A percentile compares a stretch with the other conserved stretches of the same genome.
Conservation (phyloP, 2,113 vertebrate species). For the Halichoeres trimaculatus region DNA sequence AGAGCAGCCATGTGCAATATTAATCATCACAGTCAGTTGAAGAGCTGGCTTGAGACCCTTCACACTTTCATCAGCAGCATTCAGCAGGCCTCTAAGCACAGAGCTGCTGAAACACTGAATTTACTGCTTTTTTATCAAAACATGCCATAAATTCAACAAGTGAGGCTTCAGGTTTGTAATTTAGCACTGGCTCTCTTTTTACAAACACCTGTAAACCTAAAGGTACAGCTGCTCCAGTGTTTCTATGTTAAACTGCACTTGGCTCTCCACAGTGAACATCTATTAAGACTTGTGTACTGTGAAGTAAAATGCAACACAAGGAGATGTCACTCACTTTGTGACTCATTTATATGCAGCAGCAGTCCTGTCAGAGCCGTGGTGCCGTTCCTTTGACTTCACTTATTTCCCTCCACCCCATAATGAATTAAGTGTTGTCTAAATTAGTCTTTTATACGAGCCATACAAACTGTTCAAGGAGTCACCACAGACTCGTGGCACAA, state of each 20-base stretch:
- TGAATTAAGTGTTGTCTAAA: slow-evolving; percentile 57
- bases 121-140: too few relatives aligned
- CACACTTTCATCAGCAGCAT: too few relatives aligned
- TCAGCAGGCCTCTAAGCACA: too few relatives aligned
- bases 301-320: slow-evolving; percentile 21
- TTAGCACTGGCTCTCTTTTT: too few relatives aligned
- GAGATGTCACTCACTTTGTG: slow-evolving; percentile 41
- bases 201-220: slow-evolving; percentile 23
- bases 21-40: too few relatives aligned
- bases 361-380: slow-evolving; percentile 28
- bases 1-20: too few relatives aligned
- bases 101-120: too few relatives aligned
- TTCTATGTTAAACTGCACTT: slow-evolving; percentile 27
- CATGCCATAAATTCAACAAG: slow-evolving; percentile 7
- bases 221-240: slow-evolving; percentile 53
- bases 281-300: slow-evolving; percentile 65
- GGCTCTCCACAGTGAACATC: slow-evolving; percentile 45
- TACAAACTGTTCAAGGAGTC: slow-evolving; percentile 25
- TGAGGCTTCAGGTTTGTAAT: too few relatives aligned
- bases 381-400: slow-evolving; percentile 24
- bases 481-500: background rate
- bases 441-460: slow-evolving; percentile 46
- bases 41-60: too few relatives aligned
- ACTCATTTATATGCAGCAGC: slow-evolving; percentile 41
- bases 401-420: slow-evolving; percentile 52